Evolutionary conservation across 1,140 invertebrate genomes (phyloP), one percentile per base, ranked within the genome.

Genomic region (Pomacea maculata): DNA sequence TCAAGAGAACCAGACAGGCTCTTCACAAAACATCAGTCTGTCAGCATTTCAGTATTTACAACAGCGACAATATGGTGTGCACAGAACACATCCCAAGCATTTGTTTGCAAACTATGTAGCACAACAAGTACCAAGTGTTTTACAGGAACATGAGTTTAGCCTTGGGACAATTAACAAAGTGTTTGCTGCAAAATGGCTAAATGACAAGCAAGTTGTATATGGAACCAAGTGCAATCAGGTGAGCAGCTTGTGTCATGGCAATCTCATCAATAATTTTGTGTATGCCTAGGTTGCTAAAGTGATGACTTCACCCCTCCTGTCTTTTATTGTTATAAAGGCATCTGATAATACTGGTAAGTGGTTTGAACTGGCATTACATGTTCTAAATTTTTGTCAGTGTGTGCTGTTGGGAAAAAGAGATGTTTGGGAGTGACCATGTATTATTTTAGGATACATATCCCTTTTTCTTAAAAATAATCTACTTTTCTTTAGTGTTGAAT

Each of bases 141-240:
- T 91, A 14, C 65, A 80, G 73, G 90, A 91, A 82, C 87, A 87
- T 72, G 90, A 91, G 83, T 90, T 85, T 79, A 76, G 86, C 52
- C 75, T 92, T n/a, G 90, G 89, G 64, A 83, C 84, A 52, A 95
- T 97, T 92, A 98, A 99, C 92, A 99, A 99, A 93, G 87, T 98
- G 70, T 98, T 98, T 92, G 97, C 97, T 91, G 97, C 97, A 1
- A 95, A 98, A 91, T 99, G 97, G 97, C 93, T 99, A 25, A 97
- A 96, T 87, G 96, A 97, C 92, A 93, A 96, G 89, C 97, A 98
- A 93, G 96, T 98, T 80, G 96, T 98, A 8, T 97, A 98, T 92
- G 97, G 97, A 63, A 98, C 97, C 54, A 99, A 99, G 91, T 99
- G 97, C 91, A 98, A 98, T 92, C 98, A 97, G 94, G 95, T 97